Evolutionary conservation across 2,113 vertebrate genomes (phyloP).

Genomic region (Raphicerus campestris): DNA sequence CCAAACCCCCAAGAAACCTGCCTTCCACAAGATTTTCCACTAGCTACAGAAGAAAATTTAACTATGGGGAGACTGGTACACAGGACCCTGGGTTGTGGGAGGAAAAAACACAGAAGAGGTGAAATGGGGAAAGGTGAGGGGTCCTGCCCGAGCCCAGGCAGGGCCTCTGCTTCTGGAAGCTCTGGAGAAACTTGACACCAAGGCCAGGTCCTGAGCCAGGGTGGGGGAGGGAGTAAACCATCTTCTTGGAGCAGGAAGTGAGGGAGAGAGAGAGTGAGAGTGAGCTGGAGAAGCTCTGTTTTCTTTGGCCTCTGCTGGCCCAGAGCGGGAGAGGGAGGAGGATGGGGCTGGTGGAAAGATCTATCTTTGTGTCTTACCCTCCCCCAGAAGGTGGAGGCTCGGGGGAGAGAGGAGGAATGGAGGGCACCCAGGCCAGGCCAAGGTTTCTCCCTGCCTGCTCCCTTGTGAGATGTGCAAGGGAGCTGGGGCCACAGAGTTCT

Average conservation of each 20-base stretch:
- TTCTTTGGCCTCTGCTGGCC: slow-evolving; percentile 74
- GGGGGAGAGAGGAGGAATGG: not conserved
- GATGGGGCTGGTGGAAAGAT: slow-evolving; percentile 49
- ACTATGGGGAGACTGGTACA: not conserved
- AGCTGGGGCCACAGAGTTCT: not conserved
- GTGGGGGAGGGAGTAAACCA: slow-evolving; percentile 50
- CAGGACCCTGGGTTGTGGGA: not conserved
- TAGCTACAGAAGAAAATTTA: not conserved
- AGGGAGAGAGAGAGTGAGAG: slow-evolving; percentile 44
- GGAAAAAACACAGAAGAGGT: not conserved
- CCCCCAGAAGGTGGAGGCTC: not conserved
- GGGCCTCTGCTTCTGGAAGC: slow-evolving; percentile 40
- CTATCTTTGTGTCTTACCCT: slow-evolving; percentile 39
- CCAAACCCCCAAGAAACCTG: not conserved
- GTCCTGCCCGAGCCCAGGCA: slow-evolving; percentile 24
- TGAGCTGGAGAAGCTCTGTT: slow-evolving; percentile 67
- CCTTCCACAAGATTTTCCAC: not conserved
- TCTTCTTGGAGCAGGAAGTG: slow-evolving; percentile 69
- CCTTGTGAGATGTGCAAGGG: not conserved
- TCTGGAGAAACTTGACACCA: slow-evolving; percentile 66
- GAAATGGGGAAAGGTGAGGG: slow-evolving; percentile 3
- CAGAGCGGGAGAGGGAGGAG: slow-evolving; percentile 51
- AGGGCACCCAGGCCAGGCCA: not conserved
- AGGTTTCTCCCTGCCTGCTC: not conserved
- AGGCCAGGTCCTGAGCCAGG: slow-evolving; percentile 56